Evolutionary conservation across 2,113 vertebrate species (phyloP), one percentile per base, ranked within the genome.

Genomic region (Alouatta palliata): DNA sequence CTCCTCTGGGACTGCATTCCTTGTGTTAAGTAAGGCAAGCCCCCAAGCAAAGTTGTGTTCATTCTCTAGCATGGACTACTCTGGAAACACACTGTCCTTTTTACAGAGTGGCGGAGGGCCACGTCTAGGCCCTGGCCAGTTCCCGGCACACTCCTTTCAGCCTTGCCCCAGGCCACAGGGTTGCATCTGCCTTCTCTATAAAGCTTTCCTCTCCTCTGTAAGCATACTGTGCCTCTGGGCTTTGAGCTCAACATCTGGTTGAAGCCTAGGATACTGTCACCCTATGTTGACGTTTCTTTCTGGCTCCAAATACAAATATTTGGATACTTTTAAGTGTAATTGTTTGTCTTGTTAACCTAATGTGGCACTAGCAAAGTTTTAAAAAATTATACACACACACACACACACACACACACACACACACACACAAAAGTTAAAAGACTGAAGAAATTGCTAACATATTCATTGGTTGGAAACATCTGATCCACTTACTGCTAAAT

Each of bases 11-110:
- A 94, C 37, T 56, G 20, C 47, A 52, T 84, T 81, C 54, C 90
- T 93, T 94, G 68, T 90, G 80, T 87, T 79, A 93, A 92, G 45
- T 92, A 96, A 92, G 87, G 86, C 40, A 96, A 95, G 37, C 73
- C 86, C 43, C 47, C 58, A 90, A 70, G 91, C 84, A 81, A 96
- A 90, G n/a, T 27, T 76, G 25, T 97, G 66, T 94, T 85, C 40
- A 2, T 82, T 94, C 58, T 96, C 66, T 40, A 8, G 32, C 11
- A 20, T 37, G 45, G 14, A 45, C 54, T 75, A 11, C 0, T 75
- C 49, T 73, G 21, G 40, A 94, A 90, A 45, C 35, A 56, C 2
- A 3, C 19, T 23, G 9, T 16, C 64, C 37, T 97, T 84, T 80
- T 25, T 54, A 20, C 30, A 70, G 27, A 21, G 43, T 85, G 32